Base-by-base conservation (phyloP, 2,797 vertebrate species). In the Fundulus diaphanus region DNA sequence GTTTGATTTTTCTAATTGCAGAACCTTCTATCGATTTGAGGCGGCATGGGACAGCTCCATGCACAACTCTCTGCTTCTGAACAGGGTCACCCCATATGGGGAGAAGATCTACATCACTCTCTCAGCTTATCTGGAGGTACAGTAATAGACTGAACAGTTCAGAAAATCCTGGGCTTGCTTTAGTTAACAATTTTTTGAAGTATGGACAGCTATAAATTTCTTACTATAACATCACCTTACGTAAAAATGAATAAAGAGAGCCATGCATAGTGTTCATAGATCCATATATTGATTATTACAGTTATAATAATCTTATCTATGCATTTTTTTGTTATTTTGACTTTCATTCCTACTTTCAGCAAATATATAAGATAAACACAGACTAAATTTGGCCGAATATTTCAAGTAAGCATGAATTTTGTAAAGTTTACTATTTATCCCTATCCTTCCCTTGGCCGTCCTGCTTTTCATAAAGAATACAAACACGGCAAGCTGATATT, bases 81-180 rank as follows among this genome's bases (percentile, higher is more conserved):
- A 99, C 92, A 96, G 98, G 24, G 98, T 99, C 87, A 99, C 98
- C 52, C 98, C 98, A 0, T 99, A 99, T 9, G 96, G 97, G 70
- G 97, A 99, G 94, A 99, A 99, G 88, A 99, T 99, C 95, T 99
- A 97, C 94, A 98, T 99, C 94, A 99, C 98, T 0, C 95, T 99
- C 42, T 99, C 98, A 0, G 97, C 97, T 40, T 99, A 99, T 87
- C 95, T 99, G 0, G 97, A 99, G 98, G 98, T 96, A 95, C 91
- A 73, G 5, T 16, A 27, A 29, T 4, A 2, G 24, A 56, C 20
- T 35, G 11, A 56, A 22, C 8, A 8, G n/a, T 22, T 42, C 37
- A n/a, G 37, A 66, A 42, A 66, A 27, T 8, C 12, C 15, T 42
- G 7, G 20, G 22, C 0, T 6, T 15, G 22, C 2, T 11, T 42